phyloP scores from a whole-genome alignment of 2,797 vertebrate genomes.

The Sebastes minor region DNA sequence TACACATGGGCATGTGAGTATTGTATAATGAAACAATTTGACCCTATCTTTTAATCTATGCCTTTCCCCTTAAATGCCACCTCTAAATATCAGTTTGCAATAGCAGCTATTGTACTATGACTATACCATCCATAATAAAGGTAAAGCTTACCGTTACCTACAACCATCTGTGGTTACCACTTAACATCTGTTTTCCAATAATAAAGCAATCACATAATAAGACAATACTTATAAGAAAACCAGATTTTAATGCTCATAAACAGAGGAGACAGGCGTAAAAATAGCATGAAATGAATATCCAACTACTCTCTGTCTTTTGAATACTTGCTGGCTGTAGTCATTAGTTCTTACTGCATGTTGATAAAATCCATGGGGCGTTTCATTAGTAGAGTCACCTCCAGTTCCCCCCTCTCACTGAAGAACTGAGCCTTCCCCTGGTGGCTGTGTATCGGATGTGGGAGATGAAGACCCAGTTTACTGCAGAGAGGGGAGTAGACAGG shows the following conservation, averaged over 20 bases:
- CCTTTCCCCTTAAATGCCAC: not conserved
- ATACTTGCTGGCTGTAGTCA: not conserved
- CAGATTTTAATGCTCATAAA: not conserved
- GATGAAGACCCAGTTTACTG: slow-evolving; percentile 92
- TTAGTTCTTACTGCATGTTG: slow-evolving; percentile 75
- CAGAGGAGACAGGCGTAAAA: not conserved
- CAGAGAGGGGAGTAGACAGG: not conserved
- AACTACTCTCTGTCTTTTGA: not conserved
- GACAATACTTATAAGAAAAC: not conserved
- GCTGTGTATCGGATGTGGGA: slow-evolving; percentile 87
- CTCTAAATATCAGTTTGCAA: not conserved
- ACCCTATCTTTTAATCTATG: not conserved
- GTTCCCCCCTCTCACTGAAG: slow-evolving; percentile 80
- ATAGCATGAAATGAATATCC: not conserved
- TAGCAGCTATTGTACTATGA: not conserved
- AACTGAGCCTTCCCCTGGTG: slow-evolving; percentile 86
- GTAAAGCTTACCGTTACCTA: not conserved
- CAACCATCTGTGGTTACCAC: not conserved
- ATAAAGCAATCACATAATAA: not conserved
- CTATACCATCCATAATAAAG: not conserved
- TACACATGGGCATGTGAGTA: not conserved
- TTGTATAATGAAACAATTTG: not conserved
- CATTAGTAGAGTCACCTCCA: slow-evolving; percentile 88
- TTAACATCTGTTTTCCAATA: not conserved
- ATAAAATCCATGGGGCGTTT: slow-evolving; percentile 84